Evolutionary conservation across 1,140 invertebrate species (phyloP).

Genomic region (Andricus grossulariae): DNA sequence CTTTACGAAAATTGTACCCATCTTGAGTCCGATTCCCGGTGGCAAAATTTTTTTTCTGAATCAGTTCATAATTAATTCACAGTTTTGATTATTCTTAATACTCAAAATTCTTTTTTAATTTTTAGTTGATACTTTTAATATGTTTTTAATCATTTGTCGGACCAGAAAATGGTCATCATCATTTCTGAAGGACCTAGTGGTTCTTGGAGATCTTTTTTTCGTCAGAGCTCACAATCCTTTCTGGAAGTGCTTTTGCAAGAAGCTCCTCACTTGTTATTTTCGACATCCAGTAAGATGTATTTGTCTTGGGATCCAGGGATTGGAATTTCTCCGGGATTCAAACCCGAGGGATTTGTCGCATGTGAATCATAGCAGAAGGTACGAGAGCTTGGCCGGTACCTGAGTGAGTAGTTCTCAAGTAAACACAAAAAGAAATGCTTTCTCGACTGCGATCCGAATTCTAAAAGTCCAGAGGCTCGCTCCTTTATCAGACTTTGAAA

Average conservation of each 20-base stretch:
- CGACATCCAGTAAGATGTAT: background rate
- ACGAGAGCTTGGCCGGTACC: background rate
- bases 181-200: too few relatives aligned
- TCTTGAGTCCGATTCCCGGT: too few relatives aligned
- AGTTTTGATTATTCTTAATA: too few relatives aligned
- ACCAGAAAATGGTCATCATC: too few relatives aligned
- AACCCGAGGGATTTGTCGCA: constrained; percentile 26
- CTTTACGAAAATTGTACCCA: too few relatives aligned
- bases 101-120: too few relatives aligned
- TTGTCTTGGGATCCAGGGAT: background rate
- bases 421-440: constrained; percentile 23
- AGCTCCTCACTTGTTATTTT: background rate
- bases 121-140: too few relatives aligned
- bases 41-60: too few relatives aligned
- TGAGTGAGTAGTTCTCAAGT: constrained; percentile 22
- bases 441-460: constrained; percentile 11
- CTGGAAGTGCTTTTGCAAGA: background rate
- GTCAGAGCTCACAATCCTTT: background rate
- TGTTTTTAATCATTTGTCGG: too few relatives aligned
- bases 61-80: too few relatives aligned
- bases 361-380: constrained; percentile 23
- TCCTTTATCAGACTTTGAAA: constrained; percentile 31
- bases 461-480: background rate
- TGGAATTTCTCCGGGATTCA: constrained; percentile 8
- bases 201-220: too few relatives aligned